A percentile compares a stretch with the other conserved stretches of the same genome.
Conservation (phyloP, 2,113 vertebrate genomes). For the Camelus dromedarius region DNA sequence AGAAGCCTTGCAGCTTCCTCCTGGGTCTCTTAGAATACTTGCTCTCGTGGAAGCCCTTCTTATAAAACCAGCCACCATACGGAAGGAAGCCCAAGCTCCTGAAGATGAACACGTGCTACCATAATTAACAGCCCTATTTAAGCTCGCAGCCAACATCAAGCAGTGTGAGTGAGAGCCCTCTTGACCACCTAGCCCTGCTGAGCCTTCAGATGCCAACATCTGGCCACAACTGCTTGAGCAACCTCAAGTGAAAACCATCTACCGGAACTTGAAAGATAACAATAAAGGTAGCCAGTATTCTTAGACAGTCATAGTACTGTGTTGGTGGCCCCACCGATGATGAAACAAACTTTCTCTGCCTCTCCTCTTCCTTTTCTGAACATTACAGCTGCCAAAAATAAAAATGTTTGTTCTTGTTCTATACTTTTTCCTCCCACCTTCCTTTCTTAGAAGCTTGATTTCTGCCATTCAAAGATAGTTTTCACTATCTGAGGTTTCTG, state of each 20-base stretch:
- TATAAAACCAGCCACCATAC: not conserved
- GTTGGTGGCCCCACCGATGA: not conserved
- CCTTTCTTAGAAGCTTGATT: slow-evolving; percentile 51
- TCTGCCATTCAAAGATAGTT: slow-evolving; percentile 18
- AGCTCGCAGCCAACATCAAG: not conserved
- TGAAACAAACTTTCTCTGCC: not conserved
- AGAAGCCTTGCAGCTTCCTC: not conserved
- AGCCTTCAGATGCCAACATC: not conserved
- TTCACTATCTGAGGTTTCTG: not conserved
- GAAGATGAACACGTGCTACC: not conserved
- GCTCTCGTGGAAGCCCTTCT: not conserved
- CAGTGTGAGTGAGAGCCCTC: not conserved
- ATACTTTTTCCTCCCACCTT: not conserved
- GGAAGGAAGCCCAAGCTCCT: not conserved
- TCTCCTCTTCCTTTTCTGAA: slow-evolving; percentile 49
- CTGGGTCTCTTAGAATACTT: not conserved
- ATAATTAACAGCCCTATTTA: not conserved
- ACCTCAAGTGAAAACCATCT: not conserved
- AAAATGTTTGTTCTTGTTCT: slow-evolving; percentile 22
- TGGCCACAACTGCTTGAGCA: not conserved
- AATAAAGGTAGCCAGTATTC: not conserved
- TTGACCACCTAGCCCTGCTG: not conserved
- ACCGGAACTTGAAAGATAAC: not conserved
- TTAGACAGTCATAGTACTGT: not conserved
- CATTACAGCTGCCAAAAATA: slow-evolving; percentile 5